These are phyloP conservation scores for Ceratitis capitata DNA, from an alignment of 1,140 invertebrate genomes.

Conservation along the genomic window DNA sequence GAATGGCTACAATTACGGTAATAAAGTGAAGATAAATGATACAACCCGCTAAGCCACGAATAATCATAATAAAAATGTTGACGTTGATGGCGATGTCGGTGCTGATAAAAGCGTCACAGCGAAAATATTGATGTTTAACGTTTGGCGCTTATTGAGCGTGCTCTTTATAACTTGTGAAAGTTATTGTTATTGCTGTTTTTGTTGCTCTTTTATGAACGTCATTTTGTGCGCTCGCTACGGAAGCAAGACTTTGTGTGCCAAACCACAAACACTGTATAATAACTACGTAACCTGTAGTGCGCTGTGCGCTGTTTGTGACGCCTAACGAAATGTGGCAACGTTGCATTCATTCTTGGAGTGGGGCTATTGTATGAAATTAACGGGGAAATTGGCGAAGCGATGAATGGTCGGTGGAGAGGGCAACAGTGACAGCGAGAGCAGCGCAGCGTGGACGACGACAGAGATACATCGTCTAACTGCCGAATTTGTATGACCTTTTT, in stretches of 20 bases:
- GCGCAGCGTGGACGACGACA: not conserved
- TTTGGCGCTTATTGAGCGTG: not conserved
- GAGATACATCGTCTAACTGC: not conserved
- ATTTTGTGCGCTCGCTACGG: constrained; percentile 9
- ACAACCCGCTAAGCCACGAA: not conserved
- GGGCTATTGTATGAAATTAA: not conserved
- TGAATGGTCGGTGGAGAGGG: not conserved
- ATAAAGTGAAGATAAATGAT: not conserved
- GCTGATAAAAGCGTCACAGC: not conserved
- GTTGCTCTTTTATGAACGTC: not conserved
- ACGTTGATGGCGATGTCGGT: not conserved
- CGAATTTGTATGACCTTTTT: constrained; percentile 32
- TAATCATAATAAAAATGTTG: not conserved
- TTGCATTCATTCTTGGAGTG: not conserved
- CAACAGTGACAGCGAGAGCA: not conserved
- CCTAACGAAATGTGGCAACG: constrained; percentile 6
- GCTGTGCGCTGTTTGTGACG: not conserved
- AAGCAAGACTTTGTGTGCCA: not conserved
- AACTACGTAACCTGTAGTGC: not conserved
- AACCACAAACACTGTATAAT: too few species aligned
- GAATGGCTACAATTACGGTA: not conserved
- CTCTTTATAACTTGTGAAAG: not conserved
- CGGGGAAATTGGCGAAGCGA: not conserved
- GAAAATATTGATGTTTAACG: not conserved
- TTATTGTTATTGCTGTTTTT: not conserved